Conservation (phyloP, 2,113 vertebrate species). For the Lanius collurio region DNA sequence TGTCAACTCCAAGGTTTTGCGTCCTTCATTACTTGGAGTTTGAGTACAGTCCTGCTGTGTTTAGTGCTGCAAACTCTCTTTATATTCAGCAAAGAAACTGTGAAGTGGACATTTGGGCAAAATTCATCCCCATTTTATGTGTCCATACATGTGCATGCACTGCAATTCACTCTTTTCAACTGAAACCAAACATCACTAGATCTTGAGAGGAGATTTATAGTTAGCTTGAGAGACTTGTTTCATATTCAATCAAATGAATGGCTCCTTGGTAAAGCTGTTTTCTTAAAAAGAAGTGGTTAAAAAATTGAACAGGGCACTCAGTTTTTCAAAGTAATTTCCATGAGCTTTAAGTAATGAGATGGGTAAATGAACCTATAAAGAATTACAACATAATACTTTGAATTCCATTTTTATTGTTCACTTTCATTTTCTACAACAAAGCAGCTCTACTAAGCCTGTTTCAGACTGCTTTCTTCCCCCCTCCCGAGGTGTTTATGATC, state of each 20-base stretch:
- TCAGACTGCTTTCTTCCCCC: background rate
- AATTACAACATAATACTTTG: background rate
- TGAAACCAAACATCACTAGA: background rate
- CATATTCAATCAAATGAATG: background rate
- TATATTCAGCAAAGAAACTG: background rate
- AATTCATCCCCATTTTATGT: background rate
- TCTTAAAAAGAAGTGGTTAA: background rate
- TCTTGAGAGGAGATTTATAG: background rate
- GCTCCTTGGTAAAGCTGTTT: background rate
- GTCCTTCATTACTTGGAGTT: background rate
- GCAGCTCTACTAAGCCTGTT: background rate
- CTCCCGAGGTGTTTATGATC: background rate
- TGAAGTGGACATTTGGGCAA: background rate
- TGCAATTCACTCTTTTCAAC: background rate
- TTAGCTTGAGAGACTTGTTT: background rate
- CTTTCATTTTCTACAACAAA: conserved; percentile 22
- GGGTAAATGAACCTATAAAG: background rate
- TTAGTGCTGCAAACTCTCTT: background rate
- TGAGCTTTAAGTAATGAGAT: background rate
- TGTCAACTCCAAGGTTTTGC: background rate
- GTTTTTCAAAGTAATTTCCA: background rate
- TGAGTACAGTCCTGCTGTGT: background rate
- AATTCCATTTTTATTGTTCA: background rate
- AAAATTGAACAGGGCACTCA: background rate
- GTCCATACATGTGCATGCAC: background rate